Conservation (phyloP, 1,140 invertebrate species). For the Halesus radiatus region DNA sequence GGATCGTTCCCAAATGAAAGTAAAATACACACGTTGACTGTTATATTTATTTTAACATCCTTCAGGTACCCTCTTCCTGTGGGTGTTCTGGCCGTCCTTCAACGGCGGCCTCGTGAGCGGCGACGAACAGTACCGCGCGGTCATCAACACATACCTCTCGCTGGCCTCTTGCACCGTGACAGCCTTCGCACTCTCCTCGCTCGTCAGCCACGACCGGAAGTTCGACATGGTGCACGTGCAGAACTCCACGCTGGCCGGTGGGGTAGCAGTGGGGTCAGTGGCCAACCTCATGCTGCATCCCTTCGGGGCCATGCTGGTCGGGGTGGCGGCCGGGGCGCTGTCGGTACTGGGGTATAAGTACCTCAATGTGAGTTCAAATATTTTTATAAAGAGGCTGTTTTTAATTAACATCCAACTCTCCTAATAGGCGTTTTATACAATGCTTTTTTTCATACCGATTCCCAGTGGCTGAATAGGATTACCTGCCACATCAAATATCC, state of each 20-base stretch:
- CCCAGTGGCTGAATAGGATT: no score
- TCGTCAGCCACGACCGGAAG: constrained; percentile 84
- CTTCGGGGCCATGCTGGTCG: constrained; percentile 87
- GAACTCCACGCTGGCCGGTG: constrained; percentile 90
- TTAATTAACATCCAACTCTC: no score
- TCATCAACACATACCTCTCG: constrained; percentile 94
- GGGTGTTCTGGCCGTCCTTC: constrained; percentile 97
- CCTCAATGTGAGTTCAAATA: constrained; percentile 78
- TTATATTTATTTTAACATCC: no score
- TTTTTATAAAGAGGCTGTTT: no score
- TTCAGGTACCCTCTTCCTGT: constrained; percentile 91
- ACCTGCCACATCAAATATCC: no score
- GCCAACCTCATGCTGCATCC: constrained; percentile 89
- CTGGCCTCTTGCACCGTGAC: constrained; percentile 82
- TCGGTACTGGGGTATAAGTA: constrained; percentile 90
- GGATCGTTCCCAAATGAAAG: no score
- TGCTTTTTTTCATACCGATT: no score
- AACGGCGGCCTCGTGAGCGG: constrained; percentile 85
- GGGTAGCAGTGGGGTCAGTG: constrained; percentile 77
- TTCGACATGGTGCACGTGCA: constrained; percentile 94
- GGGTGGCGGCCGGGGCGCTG: constrained; percentile 82
- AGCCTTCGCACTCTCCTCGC: constrained; percentile 86
- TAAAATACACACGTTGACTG: no score
- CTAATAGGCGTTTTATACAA: no score
- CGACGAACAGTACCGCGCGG: constrained; percentile 85